Percentiles rank a stretch among this genome's conserved stretches.
Evolutionary conservation across 2,888 invertebrate species (phyloP).

Genomic region (Stenchaetothrips biformis): DNA sequence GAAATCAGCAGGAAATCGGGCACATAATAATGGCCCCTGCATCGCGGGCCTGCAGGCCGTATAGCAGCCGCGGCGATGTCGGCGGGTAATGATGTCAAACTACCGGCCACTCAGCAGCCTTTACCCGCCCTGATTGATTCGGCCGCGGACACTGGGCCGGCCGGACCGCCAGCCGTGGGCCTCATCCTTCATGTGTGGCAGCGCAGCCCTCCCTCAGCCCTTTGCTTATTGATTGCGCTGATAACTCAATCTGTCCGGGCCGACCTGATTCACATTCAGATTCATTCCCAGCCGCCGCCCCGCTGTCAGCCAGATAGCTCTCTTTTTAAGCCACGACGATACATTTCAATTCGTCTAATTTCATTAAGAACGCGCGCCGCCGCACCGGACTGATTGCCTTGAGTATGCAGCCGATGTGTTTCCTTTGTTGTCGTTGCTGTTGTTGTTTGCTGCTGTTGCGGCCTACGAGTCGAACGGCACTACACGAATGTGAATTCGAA

Average conservation of each 20-base stretch:
- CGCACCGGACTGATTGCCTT: not conserved
- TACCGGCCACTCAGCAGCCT: not conserved
- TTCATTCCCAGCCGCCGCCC: not conserved
- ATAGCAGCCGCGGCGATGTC: too few relatives aligned
- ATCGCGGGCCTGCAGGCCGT: too few relatives aligned
- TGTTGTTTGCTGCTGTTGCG: too few relatives aligned
- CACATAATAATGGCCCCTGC: too few relatives aligned
- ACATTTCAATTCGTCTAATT: constrained; percentile 14
- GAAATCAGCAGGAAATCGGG: too few relatives aligned
- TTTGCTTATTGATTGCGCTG: constrained; percentile 9
- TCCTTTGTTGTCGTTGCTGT: too few relatives aligned
- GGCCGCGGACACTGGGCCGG: not conserved
- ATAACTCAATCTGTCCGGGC: constrained; percentile 15
- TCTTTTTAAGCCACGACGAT: not conserved
- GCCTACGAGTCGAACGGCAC: too few relatives aligned
- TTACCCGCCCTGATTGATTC: not conserved
- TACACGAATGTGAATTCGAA: too few relatives aligned
- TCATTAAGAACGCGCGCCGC: not conserved
- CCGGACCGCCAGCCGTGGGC: not conserved
- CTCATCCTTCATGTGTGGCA: not conserved
- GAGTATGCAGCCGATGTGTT: too few relatives aligned
- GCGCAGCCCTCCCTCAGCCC: not conserved
- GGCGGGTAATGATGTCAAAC: constrained; percentile 12
- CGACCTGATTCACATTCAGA: constrained; percentile 19
- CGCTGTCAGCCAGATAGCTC: not conserved